Conservation (phyloP, 2,113 vertebrate genomes). For the Oxyruncus cristatus region DNA sequence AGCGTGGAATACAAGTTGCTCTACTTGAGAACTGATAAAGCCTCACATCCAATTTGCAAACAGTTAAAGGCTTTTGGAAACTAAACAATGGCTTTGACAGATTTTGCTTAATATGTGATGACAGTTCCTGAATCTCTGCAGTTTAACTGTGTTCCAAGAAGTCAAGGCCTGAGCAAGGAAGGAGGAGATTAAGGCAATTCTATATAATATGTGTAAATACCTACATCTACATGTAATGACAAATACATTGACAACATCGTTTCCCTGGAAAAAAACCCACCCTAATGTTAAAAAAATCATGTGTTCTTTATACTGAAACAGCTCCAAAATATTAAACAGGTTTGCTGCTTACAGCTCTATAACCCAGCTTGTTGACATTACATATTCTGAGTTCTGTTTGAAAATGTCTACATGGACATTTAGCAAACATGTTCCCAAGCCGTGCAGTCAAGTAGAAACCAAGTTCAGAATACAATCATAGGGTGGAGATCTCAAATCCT, state of each 20-base stretch:
- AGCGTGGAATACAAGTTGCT: not conserved
- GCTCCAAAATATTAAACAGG: not conserved
- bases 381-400: not conserved
- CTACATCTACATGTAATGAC: not conserved
- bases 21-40: not conserved
- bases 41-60: not conserved
- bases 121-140: not conserved
- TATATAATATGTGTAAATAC: not conserved
- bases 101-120: not conserved
- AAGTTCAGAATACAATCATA: not conserved
- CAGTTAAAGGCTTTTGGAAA: not conserved
- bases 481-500: not conserved
- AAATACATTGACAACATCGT: not conserved
- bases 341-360: not conserved
- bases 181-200: not conserved
- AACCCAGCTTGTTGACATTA: not conserved
- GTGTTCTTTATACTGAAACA: not conserved
- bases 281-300: not conserved
- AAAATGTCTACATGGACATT: not conserved
- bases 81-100: not conserved
- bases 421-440: not conserved
- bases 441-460: not conserved
- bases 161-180: not conserved
- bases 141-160: not conserved
- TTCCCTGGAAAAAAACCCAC: not conserved